Conservation (phyloP, 2,113 vertebrate genomes). For the Neotragus pygmaeus region DNA sequence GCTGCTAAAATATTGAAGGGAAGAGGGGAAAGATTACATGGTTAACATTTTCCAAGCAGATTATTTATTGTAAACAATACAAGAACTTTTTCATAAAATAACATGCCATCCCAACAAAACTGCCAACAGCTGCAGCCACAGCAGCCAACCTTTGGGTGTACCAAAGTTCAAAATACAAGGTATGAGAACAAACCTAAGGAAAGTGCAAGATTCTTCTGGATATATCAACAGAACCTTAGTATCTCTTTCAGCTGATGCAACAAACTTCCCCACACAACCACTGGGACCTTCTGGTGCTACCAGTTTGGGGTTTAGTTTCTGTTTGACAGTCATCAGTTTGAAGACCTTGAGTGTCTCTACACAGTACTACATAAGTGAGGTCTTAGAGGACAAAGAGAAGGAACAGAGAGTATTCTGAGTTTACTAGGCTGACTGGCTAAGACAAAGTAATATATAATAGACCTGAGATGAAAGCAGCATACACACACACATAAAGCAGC, state of each 20-base stretch:
- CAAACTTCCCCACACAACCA: neutral
- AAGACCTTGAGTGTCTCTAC: neutral
- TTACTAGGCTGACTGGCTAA: neutral
- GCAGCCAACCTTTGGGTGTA: neutral
- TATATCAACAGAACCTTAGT: neutral
- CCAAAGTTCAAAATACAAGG: slow-evolving; percentile 4
- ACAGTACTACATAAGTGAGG: neutral
- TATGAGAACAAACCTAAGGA: neutral
- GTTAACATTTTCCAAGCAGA: neutral
- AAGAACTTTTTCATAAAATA: slow-evolving; percentile 15
- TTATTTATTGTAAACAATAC: neutral
- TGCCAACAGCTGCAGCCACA: neutral
- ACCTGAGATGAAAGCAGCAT: neutral
- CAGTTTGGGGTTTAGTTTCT: neutral
- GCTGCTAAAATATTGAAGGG: neutral
- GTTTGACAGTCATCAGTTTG: neutral
- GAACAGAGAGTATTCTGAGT: neutral
- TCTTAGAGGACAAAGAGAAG: neutral
- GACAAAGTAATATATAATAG: neutral
- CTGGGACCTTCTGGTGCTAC: neutral
- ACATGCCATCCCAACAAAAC: neutral
- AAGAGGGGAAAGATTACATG: neutral
- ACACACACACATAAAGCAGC: neutral
- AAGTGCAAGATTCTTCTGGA: neutral
- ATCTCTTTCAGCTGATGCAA: neutral